Percentiles rank a stretch among this genome's conserved stretches.
Conservation (phyloP, 1,140 invertebrate species). For the Atta cephalotes region DNA sequence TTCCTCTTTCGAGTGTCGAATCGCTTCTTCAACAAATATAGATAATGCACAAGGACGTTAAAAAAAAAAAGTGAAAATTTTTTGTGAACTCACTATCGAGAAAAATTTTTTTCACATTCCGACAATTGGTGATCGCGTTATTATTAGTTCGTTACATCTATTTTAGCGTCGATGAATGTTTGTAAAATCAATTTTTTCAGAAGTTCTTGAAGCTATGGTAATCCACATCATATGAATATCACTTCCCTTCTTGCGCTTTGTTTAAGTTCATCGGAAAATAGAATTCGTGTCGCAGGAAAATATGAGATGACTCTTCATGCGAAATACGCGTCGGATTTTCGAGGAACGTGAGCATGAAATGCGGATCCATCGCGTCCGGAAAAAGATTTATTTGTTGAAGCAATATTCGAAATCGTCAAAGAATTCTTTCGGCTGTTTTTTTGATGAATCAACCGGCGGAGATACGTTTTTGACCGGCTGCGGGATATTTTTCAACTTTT, state of each 20-base stretch:
- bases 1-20: background rate
- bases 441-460: conserved; percentile 48
- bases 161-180: background rate
- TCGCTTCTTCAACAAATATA: background rate
- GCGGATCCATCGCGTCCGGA: background rate
- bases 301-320: background rate
- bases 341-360: background rate
- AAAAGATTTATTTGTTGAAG: conserved; percentile 5
- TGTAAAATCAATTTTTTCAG: background rate
- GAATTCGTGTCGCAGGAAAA: background rate
- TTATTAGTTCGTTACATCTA: background rate
- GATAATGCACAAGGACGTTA: background rate
- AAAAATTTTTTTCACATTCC: background rate
- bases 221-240: no score
- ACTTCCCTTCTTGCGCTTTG: background rate
- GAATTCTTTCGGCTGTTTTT: conserved; percentile 52
- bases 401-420: background rate
- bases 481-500: background rate
- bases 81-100: background rate
- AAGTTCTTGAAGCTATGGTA: background rate
- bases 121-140: background rate
- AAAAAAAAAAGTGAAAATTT: background rate
- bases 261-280: background rate
- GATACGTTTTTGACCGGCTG: conserved; percentile 46
- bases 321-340: background rate